Percentiles rank a stretch among this genome's conserved stretches.
Evolutionary conservation across 2,797 vertebrate genomes (phyloP).

Genomic region (Prionace glauca): DNA sequence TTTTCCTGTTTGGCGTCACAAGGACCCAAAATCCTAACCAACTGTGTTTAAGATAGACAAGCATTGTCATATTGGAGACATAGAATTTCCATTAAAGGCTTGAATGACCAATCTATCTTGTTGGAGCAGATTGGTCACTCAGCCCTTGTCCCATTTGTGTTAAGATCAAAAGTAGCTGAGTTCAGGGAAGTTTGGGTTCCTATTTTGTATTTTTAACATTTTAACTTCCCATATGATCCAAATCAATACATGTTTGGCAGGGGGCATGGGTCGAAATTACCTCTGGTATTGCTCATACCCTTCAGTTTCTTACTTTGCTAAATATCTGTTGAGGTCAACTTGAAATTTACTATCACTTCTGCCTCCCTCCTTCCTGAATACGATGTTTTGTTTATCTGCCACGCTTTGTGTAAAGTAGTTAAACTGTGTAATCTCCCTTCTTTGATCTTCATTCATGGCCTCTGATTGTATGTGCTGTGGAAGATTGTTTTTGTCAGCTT

Average conservation of each 20-base stretch:
- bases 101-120: neutral
- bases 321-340: neutral
- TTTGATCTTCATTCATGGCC: neutral
- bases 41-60: neutral
- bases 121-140: neutral
- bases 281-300: neutral
- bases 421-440: neutral
- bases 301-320: neutral
- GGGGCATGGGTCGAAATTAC: neutral
- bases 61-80: neutral
- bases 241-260: neutral
- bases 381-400: neutral
- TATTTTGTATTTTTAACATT: neutral
- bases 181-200: neutral
- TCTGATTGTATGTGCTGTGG: neutral
- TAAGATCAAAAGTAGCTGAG: neutral
- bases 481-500: neutral
- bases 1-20: neutral
- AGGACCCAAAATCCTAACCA: neutral
- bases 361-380: neutral
- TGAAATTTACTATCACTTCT: neutral
- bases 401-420: neutral
- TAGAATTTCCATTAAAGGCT: neutral
- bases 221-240: neutral
- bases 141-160: neutral